A percentile compares a stretch with the other conserved stretches of the same genome.
phyloP scores from a whole-genome alignment of 2,888 invertebrate genomes.

The Lasioglossum lativentre region DNA sequence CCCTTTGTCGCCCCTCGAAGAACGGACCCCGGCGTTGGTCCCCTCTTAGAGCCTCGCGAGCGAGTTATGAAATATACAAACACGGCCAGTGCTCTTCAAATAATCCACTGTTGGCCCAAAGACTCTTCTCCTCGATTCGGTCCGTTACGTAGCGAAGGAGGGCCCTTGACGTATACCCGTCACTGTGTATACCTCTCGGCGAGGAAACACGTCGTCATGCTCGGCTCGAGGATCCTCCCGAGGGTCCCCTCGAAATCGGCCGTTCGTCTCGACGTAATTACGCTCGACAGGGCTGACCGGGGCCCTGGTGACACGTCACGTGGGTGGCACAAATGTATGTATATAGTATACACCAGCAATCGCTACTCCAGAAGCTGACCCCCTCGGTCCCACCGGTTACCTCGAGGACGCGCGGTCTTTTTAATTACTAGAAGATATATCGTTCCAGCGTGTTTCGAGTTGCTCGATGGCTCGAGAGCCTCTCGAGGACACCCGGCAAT shows the following conservation, averaged over 20 bases:
- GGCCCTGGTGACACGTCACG: slow-evolving; percentile 48
- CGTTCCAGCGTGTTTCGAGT: slow-evolving; percentile 10
- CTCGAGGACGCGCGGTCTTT: slow-evolving; percentile 26
- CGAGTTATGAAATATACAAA: slow-evolving; percentile 83
- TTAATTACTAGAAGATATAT: slow-evolving; percentile 43
- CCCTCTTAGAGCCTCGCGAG: slow-evolving; percentile 66
- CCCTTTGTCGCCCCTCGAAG: slow-evolving; percentile 57
- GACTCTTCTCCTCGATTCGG: slow-evolving; percentile 77
- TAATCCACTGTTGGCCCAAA: slow-evolving; percentile 67
- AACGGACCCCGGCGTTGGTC: slow-evolving; percentile 58
- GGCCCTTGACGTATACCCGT: slow-evolving; percentile 54
- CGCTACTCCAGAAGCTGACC: slow-evolving; percentile 27
- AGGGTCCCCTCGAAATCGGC: slow-evolving; percentile 67
- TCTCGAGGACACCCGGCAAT: slow-evolving; percentile 22
- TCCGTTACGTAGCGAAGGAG: slow-evolving; percentile 80
- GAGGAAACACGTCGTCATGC: slow-evolving; percentile 61
- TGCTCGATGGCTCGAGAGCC: slow-evolving; percentile 32
- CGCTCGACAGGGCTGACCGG: slow-evolving; percentile 54
- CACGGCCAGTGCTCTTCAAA: slow-evolving; percentile 76
- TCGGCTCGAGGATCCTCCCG: slow-evolving; percentile 34
- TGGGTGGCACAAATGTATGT: slow-evolving; percentile 49
- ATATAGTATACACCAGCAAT: slow-evolving; percentile 22
- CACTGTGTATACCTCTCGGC: slow-evolving; percentile 67
- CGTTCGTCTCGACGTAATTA: slow-evolving; percentile 65
- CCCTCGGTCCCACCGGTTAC: neutral